Evolutionary conservation across 2,888 invertebrate species (phyloP).

Genomic region (Blastobasis adustella): DNA sequence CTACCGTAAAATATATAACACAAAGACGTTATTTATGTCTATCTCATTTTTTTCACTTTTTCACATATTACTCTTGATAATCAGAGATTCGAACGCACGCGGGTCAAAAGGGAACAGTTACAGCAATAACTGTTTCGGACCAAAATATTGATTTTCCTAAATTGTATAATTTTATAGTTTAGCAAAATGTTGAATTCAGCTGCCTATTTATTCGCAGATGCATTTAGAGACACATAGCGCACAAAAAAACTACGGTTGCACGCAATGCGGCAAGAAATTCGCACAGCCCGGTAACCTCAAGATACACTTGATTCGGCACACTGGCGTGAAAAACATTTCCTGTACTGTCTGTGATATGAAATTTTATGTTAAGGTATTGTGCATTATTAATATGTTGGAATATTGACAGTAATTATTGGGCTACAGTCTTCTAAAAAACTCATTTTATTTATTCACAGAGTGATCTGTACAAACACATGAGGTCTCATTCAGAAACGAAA

Average conservation of each 20-base stretch:
- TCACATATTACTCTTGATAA: no score
- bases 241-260: constrained; percentile 82
- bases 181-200: no score
- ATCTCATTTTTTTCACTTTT: no score
- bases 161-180: no score
- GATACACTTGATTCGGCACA: constrained; percentile 61
- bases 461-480: constrained; percentile 64
- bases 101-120: no score
- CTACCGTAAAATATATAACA: no score
- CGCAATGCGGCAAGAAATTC: constrained; percentile 83
- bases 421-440: neutral
- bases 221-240: constrained; percentile 79
- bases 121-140: no score
- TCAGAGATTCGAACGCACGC: no score
- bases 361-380: constrained; percentile 40
- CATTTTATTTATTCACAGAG: constrained; percentile 33
- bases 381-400: neutral
- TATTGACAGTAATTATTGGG: no score
- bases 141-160: no score
- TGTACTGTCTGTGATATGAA: constrained; percentile 63
- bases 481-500: constrained; percentile 86
- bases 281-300: constrained; percentile 70
- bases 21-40: no score
- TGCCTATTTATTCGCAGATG: constrained; percentile 59
- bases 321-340: constrained; percentile 62